Conservation (phyloP, 2,797 vertebrate genomes). For the Poecile montanus region DNA sequence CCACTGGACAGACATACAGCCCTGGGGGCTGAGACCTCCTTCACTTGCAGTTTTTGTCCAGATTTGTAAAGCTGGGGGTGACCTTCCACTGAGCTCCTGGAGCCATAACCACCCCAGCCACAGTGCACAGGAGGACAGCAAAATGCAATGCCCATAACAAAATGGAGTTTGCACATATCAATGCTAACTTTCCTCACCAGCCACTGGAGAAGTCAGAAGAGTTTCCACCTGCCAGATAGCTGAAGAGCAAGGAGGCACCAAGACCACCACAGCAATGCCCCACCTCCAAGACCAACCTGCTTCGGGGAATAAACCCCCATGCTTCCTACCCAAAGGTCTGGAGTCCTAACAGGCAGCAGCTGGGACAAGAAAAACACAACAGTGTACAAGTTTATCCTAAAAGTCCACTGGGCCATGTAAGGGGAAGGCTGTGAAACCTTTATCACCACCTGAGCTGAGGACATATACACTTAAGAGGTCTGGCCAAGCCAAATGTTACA, state of each 20-base stretch:
- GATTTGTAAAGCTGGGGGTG: neutral
- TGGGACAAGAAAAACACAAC: slow-evolving; percentile 54
- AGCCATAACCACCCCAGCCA: fast-evolving
- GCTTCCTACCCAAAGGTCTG: slow-evolving; percentile 86
- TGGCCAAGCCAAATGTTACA: neutral
- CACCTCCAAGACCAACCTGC: slow-evolving; percentile 81
- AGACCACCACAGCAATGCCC: slow-evolving; percentile 34
- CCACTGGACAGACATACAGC: neutral
- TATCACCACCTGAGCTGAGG: neutral
- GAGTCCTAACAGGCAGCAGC: slow-evolving; percentile 78
- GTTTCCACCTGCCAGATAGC: neutral
- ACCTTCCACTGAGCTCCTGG: neutral
- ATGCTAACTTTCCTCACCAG: neutral
- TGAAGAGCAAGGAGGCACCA: neutral
- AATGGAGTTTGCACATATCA: fast-evolving
- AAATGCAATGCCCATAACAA: neutral
- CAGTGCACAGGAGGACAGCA: neutral
- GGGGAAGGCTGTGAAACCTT: neutral
- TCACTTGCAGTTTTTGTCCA: neutral
- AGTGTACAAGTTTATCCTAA: neutral
- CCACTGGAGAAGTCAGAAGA: slow-evolving; percentile 5
- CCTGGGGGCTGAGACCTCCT: neutral
- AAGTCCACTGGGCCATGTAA: fast-evolving
- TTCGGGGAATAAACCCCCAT: slow-evolving; percentile 88
- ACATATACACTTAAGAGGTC: neutral